Evolutionary conservation across 1,140 invertebrate species (phyloP).

Genomic region (Ips nitidus): DNA sequence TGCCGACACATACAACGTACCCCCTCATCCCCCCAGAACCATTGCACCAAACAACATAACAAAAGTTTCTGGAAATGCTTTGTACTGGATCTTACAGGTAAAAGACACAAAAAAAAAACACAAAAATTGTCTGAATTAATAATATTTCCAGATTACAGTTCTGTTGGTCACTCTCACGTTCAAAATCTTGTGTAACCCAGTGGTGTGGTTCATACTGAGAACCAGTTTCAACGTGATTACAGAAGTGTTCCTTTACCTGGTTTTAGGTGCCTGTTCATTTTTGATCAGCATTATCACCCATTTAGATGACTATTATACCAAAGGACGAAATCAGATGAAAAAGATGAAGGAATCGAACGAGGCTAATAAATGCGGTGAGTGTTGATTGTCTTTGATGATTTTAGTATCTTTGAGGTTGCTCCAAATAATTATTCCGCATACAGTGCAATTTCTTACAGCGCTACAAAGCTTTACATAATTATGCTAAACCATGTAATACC

Average conservation of each 20-base stretch:
- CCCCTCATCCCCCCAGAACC: background rate
- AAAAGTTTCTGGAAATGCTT: conserved; percentile 4
- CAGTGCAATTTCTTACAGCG: no score
- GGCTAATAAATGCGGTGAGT: background rate
- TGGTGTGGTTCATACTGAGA: conserved; percentile 24
- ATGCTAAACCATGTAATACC: no score
- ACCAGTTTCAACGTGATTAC: conserved; percentile 17
- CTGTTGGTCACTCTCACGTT: conserved; percentile 2
- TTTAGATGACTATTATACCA: conserved; percentile 23
- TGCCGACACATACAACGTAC: background rate
- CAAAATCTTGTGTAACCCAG: conserved; percentile 16
- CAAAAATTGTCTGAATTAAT: background rate
- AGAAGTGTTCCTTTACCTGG: conserved; percentile 25
- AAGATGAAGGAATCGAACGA: background rate
- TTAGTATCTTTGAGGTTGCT: background rate
- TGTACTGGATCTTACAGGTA: conserved; percentile 16
- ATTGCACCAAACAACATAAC: background rate
- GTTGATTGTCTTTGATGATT: background rate
- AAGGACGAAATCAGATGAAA: conserved; percentile 14
- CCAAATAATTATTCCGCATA: no score
- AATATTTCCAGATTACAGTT: conserved; percentile 4
- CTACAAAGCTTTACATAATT: no score
- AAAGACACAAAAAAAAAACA: background rate
- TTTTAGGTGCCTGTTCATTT: conserved; percentile 20
- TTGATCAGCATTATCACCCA: conserved; percentile 20